Evolutionary conservation across 2,113 vertebrate species (phyloP), one percentile per base, ranked within the genome.

Genomic region (Platysteira castanea): DNA sequence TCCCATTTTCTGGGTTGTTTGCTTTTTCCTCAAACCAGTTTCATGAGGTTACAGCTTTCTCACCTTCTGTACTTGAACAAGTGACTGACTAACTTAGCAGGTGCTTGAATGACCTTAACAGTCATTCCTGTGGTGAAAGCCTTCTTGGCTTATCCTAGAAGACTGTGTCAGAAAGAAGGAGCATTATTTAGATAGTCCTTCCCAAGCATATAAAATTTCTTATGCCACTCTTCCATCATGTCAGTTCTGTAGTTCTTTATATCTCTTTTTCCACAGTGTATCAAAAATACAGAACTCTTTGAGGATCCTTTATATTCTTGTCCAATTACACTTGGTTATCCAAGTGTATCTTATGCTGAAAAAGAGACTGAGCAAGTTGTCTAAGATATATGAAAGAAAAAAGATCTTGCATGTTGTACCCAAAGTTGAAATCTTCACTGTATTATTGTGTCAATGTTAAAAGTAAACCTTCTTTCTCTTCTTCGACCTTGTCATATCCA

Each of bases 1-100:
- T 83, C 13, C 30, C 3, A 28, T 49, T 68, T 84, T 23, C 44
- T 59, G 10, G 3, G 28, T 75, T 82, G 13, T 90, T 95, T 92
- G 20, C 49, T 83, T 76, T 85, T 86, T 76, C 69, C 69, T 88
- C 52, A 85, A 89, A 46, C 15, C 17, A 50, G 6, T 94, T 86
- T 90, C 54, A 59, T 79, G 65, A 67, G 47, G 50, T 41, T 70
- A 64, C 26, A 54, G 35, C 22, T 71, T 59, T 75, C n/a, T 82
- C 31, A 75, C 28, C 28, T 61, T 90, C 63, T 6, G 1, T 59
- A 37, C 28, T 54, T 88, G 31, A 69, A 46, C 23, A 57, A 35
- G 17, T 63, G 42, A 18, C 3, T 31, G 22, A 5, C 82, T 31
- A 83, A 52, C 20, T 50, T 39, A 76, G 21, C 7, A 59, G 33